Base-by-base conservation (phyloP, 2,888 invertebrate genomes). In the Stegana nigrithorax region DNA sequence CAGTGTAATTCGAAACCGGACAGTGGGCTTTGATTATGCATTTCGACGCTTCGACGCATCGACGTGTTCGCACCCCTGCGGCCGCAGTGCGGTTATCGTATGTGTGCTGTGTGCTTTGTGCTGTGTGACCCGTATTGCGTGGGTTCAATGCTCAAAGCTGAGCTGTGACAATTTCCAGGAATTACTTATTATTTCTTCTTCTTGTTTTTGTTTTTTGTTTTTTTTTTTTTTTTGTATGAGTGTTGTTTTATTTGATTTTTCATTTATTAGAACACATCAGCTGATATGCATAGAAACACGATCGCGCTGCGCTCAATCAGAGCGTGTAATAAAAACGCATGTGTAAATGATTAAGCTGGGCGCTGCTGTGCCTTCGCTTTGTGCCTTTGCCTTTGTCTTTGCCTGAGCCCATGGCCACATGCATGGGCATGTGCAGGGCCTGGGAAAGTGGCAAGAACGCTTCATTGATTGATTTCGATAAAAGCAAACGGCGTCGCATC, bases 381-480 rank as follows among this genome's bases (percentile, higher is more conserved):
- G 4, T 25, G 10, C n/a, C 10, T 42, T n/a, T 5, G 36, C 5
- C 36, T 36, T 36, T 36, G 36, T 7, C 36, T n/a, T 36, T 36
- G 3, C n/a, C 36, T 36, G 12, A 36, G 36, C n/a, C 12, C 12
- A n/a, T 23, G 25, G 19, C n/a, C 23, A n/a, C n/a, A n/a, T 1
- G 47, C 21, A 12, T 23, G 12, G 47, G n/a, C n/a, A n/a, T n/a
- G n/a, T n/a, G n/a, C n/a, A 10, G 14, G 12, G 32, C 53, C 53
- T 55, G 53, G 53, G 53, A 55, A 55, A 55, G 32, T 32, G 53
- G 26, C 27, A 39, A n/a, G n/a, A n/a, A 8, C 55, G 62, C 58
- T 60, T 56, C 69, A 69, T 75, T 71, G 79, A 75, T 75, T 76
- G 75, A 75, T 75, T 71, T 26, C 67, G 75, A 73, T 75, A 70